Conservation (phyloP, 2,888 invertebrate genomes). For the Dasysyrphus albostriatus region DNA sequence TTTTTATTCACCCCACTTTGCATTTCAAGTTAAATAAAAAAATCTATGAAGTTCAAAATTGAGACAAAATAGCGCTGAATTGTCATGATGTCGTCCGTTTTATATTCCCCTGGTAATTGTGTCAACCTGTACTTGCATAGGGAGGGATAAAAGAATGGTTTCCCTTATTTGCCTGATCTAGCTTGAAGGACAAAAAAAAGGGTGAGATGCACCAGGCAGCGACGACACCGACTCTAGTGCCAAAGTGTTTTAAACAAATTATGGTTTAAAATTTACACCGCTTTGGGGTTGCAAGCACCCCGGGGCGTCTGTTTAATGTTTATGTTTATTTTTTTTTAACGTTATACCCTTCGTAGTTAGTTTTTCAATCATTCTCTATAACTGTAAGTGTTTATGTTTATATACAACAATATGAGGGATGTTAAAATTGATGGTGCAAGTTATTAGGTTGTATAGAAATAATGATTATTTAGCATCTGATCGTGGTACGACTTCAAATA, state of each 20-base stretch:
- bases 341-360: conserved; percentile 35
- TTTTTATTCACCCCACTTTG: conserved; percentile 24
- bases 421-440: conserved; percentile 32
- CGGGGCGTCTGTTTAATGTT: conserved; percentile 61
- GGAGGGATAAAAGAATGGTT: conserved; percentile 5
- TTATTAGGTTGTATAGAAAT: conserved; percentile 29
- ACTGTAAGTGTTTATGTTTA: not conserved
- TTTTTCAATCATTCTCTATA: conserved; percentile 40
- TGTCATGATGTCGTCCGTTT: conserved; percentile 8
- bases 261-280: conserved; percentile 75
- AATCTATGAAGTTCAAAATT: conserved; percentile 66
- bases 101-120: conserved; percentile 53
- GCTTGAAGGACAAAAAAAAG: not conserved
- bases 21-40: conserved; percentile 30
- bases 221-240: not conserved
- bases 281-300: conserved; percentile 74
- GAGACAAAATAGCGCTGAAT: conserved; percentile 60
- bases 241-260: conserved; percentile 73
- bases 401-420: conserved; percentile 13
- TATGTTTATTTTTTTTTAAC: conserved; percentile 45
- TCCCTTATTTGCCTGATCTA: conserved; percentile 11
- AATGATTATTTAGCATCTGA: conserved; percentile 17
- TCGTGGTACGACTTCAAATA: not conserved
- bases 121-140: conserved; percentile 41
- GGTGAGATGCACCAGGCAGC: not conserved